phyloP scores from a whole-genome alignment of 1,140 invertebrate genomes.

The Gryllus bimaculatus region DNA sequence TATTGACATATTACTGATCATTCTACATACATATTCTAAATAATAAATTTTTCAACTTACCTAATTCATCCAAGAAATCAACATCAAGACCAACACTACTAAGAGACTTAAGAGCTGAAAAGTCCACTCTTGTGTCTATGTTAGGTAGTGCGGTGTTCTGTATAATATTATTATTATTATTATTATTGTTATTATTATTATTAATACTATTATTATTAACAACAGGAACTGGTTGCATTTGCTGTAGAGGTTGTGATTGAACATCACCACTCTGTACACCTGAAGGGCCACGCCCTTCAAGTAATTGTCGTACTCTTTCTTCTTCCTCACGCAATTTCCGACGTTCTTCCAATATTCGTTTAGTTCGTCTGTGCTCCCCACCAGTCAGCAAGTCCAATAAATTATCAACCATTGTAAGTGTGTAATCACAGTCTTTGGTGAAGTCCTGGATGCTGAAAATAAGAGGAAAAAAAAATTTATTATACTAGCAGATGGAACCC shows the following conservation, averaged over 20 bases:
- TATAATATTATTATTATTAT: too few species aligned
- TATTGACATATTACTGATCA: too few species aligned
- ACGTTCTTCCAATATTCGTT: constrained; percentile 54
- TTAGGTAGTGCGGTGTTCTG: constrained; percentile 22
- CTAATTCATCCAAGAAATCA: constrained; percentile 57
- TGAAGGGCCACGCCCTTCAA: constrained; percentile 40
- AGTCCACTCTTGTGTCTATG: constrained; percentile 53
- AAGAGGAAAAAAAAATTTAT: not conserved
- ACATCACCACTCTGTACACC: too few species aligned
- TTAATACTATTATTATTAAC: not conserved
- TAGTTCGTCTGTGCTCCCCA: constrained; percentile 73
- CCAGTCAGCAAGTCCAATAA: constrained; percentile 71
- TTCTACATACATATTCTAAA: too few species aligned
- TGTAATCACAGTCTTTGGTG: constrained; percentile 74
- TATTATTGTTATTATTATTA: too few species aligned
- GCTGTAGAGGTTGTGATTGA: not conserved
- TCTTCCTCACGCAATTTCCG: constrained; percentile 50
- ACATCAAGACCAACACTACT: constrained; percentile 75
- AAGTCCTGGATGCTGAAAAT: constrained; percentile 58
- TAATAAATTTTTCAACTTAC: constrained; percentile 36
- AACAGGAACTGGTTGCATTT: not conserved
- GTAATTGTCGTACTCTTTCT: constrained; percentile 43
- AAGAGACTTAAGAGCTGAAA: constrained; percentile 61
- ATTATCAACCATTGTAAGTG: constrained; percentile 72
- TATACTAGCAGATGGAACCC: too few species aligned